phyloP scores from a whole-genome alignment of 2,888 invertebrate genomes.

The Mimachlamys varia region DNA sequence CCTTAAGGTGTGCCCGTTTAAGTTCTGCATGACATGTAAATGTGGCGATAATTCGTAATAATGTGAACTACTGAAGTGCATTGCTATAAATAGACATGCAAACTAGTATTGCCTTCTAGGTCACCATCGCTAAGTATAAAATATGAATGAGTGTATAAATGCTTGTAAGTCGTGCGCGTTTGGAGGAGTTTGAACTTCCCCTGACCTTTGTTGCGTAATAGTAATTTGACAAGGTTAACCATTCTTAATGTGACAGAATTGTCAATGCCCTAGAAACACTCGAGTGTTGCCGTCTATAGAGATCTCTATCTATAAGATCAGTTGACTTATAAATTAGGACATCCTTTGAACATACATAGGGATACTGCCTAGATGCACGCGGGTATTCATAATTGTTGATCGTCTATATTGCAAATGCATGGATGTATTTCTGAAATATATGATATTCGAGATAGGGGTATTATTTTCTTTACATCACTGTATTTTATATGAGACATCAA shows the following conservation, averaged over 20 bases:
- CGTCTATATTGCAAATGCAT: no score
- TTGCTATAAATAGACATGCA: no score
- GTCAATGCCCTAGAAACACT: neutral
- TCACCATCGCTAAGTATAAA: neutral
- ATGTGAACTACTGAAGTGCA: no score
- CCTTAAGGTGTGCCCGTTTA: no score
- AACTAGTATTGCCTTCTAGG: neutral
- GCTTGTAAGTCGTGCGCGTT: neutral
- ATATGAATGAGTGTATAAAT: neutral
- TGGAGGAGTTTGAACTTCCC: neutral
- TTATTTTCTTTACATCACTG: no score
- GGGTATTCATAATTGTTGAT: no score
- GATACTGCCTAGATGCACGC: neutral
- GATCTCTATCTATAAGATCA: neutral
- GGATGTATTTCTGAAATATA: no score
- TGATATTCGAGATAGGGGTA: no score
- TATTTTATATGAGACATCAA: no score
- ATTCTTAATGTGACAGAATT: slow-evolving; percentile 1
- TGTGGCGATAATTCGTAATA: no score
- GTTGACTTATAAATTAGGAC: neutral
- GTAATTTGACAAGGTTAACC: neutral
- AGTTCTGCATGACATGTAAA: no score
- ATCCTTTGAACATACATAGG: neutral
- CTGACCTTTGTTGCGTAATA: neutral
- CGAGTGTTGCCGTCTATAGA: neutral